Percentiles rank a stretch among this genome's conserved stretches.
phyloP scores from a whole-genome alignment of 2,113 vertebrate species.

The Taxidea taxus region DNA sequence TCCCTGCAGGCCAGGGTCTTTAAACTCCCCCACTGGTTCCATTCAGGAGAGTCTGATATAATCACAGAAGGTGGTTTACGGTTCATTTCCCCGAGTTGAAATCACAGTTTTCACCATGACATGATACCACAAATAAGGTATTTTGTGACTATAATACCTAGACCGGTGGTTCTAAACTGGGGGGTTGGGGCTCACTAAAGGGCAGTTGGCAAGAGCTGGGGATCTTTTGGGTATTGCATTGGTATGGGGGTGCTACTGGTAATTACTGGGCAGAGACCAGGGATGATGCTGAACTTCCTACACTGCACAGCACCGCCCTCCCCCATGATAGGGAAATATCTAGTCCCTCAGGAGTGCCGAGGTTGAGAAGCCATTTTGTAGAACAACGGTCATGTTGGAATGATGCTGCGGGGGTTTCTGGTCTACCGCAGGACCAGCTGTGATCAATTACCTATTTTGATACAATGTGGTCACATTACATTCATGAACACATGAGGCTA shows the following conservation, averaged over 20 bases:
- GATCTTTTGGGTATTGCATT: too few species aligned
- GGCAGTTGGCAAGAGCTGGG: neutral
- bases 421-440: neutral
- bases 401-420: rapidly evolving
- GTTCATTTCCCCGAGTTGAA: neutral
- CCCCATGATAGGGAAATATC: neutral
- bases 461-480: rapidly evolving
- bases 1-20: neutral
- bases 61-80: neutral
- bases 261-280: too few species aligned
- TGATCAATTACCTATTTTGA: rapidly evolving
- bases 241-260: too few species aligned
- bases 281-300: too few species aligned
- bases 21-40: neutral
- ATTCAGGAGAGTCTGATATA: neutral
- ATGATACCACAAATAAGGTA: neutral
- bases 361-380: rapidly evolving
- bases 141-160: neutral
- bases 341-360: rapidly evolving
- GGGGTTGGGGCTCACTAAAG: rapidly evolving
- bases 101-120: neutral
- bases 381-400: rapidly evolving
- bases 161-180: neutral
- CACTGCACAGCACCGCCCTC: neutral
- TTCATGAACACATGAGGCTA: neutral